Percentiles rank a stretch among this genome's conserved stretches.
These are phyloP conservation scores for Corynorhinus townsendii DNA, from an alignment of 2,113 vertebrate species.

Conservation along the genomic window DNA sequence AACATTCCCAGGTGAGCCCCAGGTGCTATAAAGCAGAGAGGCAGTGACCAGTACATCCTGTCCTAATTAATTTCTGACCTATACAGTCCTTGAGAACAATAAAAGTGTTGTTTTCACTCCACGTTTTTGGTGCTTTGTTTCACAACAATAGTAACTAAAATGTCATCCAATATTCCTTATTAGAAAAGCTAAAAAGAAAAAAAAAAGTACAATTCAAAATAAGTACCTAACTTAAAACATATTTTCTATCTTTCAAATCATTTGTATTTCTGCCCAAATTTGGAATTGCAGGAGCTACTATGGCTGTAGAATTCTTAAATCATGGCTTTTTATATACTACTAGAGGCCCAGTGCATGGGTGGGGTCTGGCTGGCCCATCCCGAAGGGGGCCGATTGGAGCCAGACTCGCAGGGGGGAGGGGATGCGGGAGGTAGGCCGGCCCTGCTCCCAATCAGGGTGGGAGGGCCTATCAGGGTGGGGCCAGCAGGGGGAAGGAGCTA, in stretches of 20 bases:
- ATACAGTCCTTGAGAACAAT: background rate
- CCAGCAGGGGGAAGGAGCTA: no score
- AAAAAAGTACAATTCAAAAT: background rate
- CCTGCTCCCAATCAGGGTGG: no score
- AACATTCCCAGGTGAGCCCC: background rate
- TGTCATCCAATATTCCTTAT: background rate
- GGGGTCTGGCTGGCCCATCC: no score
- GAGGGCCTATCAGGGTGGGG: no score
- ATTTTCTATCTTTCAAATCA: background rate
- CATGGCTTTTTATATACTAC: no score
- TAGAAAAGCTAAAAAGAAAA: background rate
- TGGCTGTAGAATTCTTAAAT: background rate
- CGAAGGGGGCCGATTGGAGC: no score
- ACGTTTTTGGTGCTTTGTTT: background rate
- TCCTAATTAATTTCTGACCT: background rate
- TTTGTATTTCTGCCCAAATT: background rate
- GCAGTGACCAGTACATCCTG: rapidly evolving
- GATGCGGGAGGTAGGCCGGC: no score
- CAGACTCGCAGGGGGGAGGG: no score
- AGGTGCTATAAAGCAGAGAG: background rate
- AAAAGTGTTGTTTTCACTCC: background rate
- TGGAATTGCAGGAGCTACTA: background rate
- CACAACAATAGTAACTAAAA: background rate
- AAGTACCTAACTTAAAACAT: background rate
- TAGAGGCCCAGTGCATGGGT: no score